These are phyloP conservation scores for Schizopygopsis malacanthus DNA, from an alignment of 2,797 vertebrate species.

Conservation along the genomic window DNA sequence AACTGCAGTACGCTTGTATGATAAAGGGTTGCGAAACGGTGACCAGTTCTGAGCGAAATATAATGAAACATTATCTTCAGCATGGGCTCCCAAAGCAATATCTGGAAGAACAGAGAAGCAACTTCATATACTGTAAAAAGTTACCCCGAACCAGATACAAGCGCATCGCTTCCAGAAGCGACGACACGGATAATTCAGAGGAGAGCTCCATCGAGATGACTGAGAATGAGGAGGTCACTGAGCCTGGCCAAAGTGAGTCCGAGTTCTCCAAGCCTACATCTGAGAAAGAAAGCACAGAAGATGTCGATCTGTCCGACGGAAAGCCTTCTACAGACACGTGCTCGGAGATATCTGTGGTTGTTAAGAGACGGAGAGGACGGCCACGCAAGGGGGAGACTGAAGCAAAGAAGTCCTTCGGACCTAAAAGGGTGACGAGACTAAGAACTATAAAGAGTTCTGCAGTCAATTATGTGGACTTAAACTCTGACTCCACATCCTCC, in stretches of 20 bases:
- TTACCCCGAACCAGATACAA: constrained; percentile 75
- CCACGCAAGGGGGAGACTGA: constrained; percentile 69
- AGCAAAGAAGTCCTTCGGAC: constrained; percentile 57
- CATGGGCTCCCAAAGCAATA: constrained; percentile 96
- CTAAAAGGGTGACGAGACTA: constrained; percentile 65
- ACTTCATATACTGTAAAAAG: constrained; percentile 93
- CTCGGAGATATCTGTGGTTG: constrained; percentile 65
- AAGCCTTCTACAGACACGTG: constrained; percentile 73
- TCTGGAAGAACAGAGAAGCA: constrained; percentile 88
- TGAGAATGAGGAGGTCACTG: constrained; percentile 64
- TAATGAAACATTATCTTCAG: constrained; percentile 92
- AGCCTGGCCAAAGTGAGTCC: constrained; percentile 57
- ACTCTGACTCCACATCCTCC: constrained; percentile 81
- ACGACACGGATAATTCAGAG: constrained; percentile 76
- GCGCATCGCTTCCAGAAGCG: constrained; percentile 72
- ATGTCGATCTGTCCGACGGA: constrained; percentile 65
- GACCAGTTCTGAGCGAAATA: constrained; percentile 89
- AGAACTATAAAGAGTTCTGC: constrained; percentile 63
- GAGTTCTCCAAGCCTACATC: constrained; percentile 73
- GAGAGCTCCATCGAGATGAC: constrained; percentile 74
- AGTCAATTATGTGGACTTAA: constrained; percentile 66
- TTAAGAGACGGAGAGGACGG: constrained; percentile 79
- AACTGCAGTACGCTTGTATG: constrained; percentile 95
- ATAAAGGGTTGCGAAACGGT: constrained; percentile 93
- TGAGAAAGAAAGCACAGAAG: constrained; percentile 64